A percentile compares a stretch with the other conserved stretches of the same genome.
Evolutionary conservation across 37 sponge, comb jelly and placozoan species (phyloP).

Genomic region (Crambe crambe): DNA sequence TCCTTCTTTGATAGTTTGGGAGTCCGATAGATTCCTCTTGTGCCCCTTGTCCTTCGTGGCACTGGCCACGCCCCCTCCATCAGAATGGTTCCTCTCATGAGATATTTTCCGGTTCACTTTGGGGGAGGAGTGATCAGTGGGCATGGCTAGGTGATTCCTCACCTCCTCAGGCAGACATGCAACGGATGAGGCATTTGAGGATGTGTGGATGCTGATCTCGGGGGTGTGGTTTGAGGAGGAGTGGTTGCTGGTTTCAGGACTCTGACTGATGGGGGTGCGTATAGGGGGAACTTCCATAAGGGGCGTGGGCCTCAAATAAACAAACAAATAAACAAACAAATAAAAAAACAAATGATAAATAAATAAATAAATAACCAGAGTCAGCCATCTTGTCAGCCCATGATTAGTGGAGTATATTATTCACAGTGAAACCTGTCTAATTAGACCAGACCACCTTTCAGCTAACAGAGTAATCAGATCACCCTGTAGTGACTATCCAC

Average conservation of each 20-base stretch:
- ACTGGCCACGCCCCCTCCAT: not conserved
- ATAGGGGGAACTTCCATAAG: not conserved
- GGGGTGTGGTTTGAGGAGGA: not conserved
- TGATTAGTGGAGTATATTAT: too few relatives aligned
- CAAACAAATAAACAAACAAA: too few relatives aligned
- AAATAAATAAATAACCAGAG: too few relatives aligned
- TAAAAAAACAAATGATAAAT: too few relatives aligned
- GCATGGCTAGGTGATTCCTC: not conserved
- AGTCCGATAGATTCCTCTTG: conserved; percentile 32
- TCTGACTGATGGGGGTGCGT: not conserved
- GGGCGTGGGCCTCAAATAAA: too few relatives aligned
- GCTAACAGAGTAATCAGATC: too few relatives aligned
- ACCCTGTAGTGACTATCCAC: too few relatives aligned
- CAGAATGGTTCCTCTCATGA: conserved; percentile 1
- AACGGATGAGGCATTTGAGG: not conserved
- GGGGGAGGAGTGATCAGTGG: not conserved
- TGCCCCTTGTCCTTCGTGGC: not conserved
- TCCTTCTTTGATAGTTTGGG: not conserved
- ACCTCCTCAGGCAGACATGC: too few relatives aligned
- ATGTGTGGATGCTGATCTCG: not conserved
- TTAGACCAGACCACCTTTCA: too few relatives aligned
- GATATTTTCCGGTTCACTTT: not conserved
- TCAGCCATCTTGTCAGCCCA: too few relatives aligned
- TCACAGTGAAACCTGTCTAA: too few relatives aligned
- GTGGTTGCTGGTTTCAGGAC: not conserved